Conservation (phyloP, 2,888 invertebrate species). For the Drosophila birchii region DNA sequence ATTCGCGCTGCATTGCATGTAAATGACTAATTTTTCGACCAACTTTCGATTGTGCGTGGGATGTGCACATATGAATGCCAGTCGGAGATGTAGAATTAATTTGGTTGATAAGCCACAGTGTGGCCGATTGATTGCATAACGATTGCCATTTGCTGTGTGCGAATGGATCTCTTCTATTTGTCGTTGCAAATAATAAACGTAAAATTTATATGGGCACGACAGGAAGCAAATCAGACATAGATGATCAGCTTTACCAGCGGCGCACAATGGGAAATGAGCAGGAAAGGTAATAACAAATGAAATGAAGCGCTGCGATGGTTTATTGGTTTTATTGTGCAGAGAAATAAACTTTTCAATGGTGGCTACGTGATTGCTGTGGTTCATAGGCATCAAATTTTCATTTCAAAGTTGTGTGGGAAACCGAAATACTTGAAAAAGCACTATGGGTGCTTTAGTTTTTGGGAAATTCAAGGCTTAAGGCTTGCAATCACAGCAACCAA, state of each 20-base stretch:
- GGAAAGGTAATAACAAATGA: slow-evolving; percentile 43
- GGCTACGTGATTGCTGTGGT: slow-evolving; percentile 30
- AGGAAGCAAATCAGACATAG: slow-evolving; percentile 82
- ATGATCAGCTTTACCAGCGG: slow-evolving; percentile 54
- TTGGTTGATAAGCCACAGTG: slow-evolving; percentile 67
- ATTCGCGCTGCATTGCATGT: slow-evolving; percentile 62
- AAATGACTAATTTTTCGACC: slow-evolving; percentile 75
- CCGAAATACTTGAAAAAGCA: too few relatives aligned
- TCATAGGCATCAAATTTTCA: slow-evolving; percentile 8
- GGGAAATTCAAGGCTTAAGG: neutral
- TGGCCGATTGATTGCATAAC: slow-evolving; percentile 51
- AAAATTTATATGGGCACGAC: slow-evolving; percentile 76
- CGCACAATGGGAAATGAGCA: slow-evolving; percentile 54
- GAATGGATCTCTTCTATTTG: slow-evolving; percentile 36
- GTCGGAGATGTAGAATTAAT: slow-evolving; percentile 75
- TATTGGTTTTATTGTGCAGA: slow-evolving; percentile 49
- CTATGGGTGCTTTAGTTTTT: neutral
- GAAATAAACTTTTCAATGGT: slow-evolving; percentile 43
- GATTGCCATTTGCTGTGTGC: slow-evolving; percentile 49
- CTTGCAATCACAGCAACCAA: neutral
- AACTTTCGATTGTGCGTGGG: slow-evolving; percentile 67
- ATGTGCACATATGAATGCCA: slow-evolving; percentile 5
- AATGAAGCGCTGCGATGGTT: slow-evolving; percentile 54
- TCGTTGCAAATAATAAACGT: slow-evolving; percentile 53
- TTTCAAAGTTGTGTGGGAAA: slow-evolving; percentile 31